phyloP scores from a whole-genome alignment of 2,888 invertebrate genomes.

The Cryptus viduatorius region DNA sequence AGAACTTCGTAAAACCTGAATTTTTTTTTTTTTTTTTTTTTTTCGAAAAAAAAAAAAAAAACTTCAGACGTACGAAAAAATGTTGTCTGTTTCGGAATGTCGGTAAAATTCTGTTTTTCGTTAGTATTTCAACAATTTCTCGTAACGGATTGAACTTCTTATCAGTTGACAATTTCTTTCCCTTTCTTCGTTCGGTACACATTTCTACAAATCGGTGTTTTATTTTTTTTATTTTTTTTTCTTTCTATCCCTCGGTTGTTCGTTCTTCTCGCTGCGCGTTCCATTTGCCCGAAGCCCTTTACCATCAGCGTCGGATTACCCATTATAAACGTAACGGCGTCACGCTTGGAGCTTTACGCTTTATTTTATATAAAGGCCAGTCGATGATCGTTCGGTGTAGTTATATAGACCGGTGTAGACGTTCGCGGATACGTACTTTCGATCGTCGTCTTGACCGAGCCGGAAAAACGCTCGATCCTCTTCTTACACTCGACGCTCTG shows the following conservation, averaged over 20 bases:
- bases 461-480: slow-evolving; percentile 57
- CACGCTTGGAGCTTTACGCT: slow-evolving; percentile 72
- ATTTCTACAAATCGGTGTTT: not conserved
- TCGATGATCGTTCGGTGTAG: slow-evolving; percentile 70
- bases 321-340: slow-evolving; percentile 69
- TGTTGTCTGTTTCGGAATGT: not conserved
- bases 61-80: not conserved
- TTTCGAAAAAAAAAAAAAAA: no score
- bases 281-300: slow-evolving; percentile 37
- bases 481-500: slow-evolving; percentile 59
- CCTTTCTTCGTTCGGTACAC: not conserved
- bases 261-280: not conserved
- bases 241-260: slow-evolving; percentile 3
- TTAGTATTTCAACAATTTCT: not conserved
- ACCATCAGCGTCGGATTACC: slow-evolving; percentile 63
- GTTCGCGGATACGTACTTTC: slow-evolving; percentile 59
- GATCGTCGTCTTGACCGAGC: slow-evolving; percentile 32
- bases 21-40: no score
- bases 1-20: not conserved
- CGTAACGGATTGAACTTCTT: not conserved
- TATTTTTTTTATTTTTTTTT: not conserved
- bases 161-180: not conserved
- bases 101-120: not conserved
- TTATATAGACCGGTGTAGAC: slow-evolving; percentile 39
- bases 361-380: slow-evolving; percentile 74